Conservation (phyloP, 2,797 vertebrate genomes). For the Mus spretus region DNA sequence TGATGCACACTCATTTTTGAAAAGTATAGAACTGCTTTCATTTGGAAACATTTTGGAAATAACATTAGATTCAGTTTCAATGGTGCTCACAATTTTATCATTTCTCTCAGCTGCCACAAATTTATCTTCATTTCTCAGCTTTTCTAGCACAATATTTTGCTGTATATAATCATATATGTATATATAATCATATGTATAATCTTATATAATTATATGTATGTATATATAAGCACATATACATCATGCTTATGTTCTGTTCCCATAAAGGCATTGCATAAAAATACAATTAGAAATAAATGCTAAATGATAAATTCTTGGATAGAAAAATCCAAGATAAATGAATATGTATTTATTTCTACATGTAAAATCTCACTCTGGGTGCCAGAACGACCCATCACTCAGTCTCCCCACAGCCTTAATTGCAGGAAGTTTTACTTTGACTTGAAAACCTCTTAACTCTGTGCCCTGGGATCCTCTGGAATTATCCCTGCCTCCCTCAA, state of each 20-base stretch:
- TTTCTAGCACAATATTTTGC: neutral
- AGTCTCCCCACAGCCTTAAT: neutral
- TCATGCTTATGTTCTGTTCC: neutral
- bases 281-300: neutral
- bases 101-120: neutral
- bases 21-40: neutral
- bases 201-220: too few relatives aligned
- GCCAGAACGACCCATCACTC: neutral
- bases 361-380: neutral
- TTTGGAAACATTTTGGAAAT: neutral
- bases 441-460: neutral
- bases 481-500: fast-evolving
- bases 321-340: neutral
- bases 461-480: neutral
- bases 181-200: too few relatives aligned
- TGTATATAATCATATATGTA: neutral
- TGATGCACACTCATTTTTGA: neutral
- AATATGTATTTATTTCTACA: neutral
- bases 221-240: too few relatives aligned
- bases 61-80: neutral
- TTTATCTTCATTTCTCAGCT: neutral
- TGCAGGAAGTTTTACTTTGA: neutral
- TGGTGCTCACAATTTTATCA: neutral
- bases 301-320: neutral
- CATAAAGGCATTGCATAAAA: neutral